Evolutionary conservation across 1,140 invertebrate genomes (phyloP), one percentile per base, ranked within the genome.

Genomic region (Chironomus striatipennis): DNA sequence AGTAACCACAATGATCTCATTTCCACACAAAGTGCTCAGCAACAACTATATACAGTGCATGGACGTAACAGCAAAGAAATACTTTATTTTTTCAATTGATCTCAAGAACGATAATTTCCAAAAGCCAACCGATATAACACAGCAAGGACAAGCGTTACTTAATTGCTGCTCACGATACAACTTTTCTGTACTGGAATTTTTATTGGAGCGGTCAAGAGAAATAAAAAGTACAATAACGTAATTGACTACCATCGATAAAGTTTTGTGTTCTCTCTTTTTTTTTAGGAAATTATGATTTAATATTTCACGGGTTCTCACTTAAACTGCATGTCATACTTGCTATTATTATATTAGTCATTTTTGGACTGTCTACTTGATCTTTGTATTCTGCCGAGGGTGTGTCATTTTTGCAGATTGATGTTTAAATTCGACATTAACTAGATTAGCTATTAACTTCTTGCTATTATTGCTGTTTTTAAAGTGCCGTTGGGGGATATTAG

Each of bases 211-310:
- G 47, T 57, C 47, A 57, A 57, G 47, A 57, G 15, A 15, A 47
- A 47, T 47, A 15, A 12, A n/a, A n/a, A n/a, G n/a, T 34, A 34
- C 24, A 34, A n/a, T 57, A 57, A 57, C n/a, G 12, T 57, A 57
- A 57, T 57, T 57, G 47, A 15, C 47, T 57, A 12, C 47, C n/a
- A 57, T 57, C 47, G 47, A 15, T 57, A 57, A 12, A n/a, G 47
- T 57, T 34, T 34, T 57, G 2, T 47, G 7, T 47, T 9, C 24
- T 34, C 24, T 34, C 5, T 34, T 47, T 47, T 47, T 47, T 57
- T 57, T 57, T 57, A 57, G 47, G 47, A 57, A 57, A 57, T 57
- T 57, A 15, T 57, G n/a, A 57, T 57, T 57, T 57, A 57, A 57
- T n/a, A n/a, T 57, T 57, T 57, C n/a, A 5, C 47, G n/a, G 12